Evolutionary conservation across 2,113 vertebrate species (phyloP), one percentile per base, ranked within the genome.

Genomic region (Ondatra zibethicus): DNA sequence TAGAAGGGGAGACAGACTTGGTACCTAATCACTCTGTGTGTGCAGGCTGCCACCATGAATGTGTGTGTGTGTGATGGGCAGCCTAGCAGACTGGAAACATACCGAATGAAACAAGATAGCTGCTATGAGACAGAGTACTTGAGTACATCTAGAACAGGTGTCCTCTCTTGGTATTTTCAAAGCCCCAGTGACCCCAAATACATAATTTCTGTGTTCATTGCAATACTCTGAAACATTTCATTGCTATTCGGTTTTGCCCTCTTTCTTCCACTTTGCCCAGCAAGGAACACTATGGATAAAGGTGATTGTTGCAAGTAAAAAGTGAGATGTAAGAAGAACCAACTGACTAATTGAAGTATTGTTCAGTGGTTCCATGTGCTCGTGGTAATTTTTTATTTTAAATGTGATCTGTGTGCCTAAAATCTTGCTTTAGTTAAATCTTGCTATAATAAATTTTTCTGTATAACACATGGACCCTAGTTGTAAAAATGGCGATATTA

Each of bases 401-500:
- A 58, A 23, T 52, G 50, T 81, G 36, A 81, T 58, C 92, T 66
- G 11, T 85, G 2, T 58, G 31, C 81, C 94, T 96, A 86, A 97
- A 95, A 94, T 88, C n/a, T n/a, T n/a, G n/a, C n/a, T n/a, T n/a
- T n/a, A 89, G 66, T 93, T 81, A 96, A 77, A 65, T 95, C 23
- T 27, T 39, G 76, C 68, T 77, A 4, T 17, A 84, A 11, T 12
- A 3, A 93, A 72, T 81, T 47, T 94, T 85, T 93, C 52, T 87
- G 2, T 73, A 3, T 58, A 58, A 58, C 6, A 58, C 55, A 58
- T 88, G 39, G 31, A 42, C 10, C 58, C 47, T 90, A 85, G n/a
- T 92, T 95, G 75, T 97, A 93, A 86, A 93, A 97, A 78, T 77
- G 52, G 31, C 42, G 77, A 25, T 96, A 73, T 93, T 95, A 66